Conservation (phyloP, 2,888 invertebrate genomes). For the Xanthia togata region DNA sequence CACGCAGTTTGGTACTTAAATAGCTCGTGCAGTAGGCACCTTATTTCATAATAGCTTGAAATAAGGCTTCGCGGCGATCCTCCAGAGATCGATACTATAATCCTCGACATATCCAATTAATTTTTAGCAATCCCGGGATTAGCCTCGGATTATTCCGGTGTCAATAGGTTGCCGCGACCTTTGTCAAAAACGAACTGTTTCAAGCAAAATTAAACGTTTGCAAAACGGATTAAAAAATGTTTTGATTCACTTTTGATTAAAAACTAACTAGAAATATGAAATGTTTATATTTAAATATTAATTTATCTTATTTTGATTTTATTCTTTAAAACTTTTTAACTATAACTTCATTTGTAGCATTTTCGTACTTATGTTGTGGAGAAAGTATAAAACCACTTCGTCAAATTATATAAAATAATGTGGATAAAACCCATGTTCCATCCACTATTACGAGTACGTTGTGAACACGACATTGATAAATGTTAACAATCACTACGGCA, state of each 20-base stretch:
- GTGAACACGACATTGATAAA: slow-evolving; percentile 47
- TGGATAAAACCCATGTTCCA: slow-evolving; percentile 7
- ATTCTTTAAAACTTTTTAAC: too few relatives aligned
- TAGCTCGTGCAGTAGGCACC: neutral
- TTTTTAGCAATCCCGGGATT: slow-evolving; percentile 29
- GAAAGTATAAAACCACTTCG: neutral
- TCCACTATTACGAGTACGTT: slow-evolving; percentile 10
- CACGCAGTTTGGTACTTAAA: neutral
- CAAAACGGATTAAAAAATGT: neutral
- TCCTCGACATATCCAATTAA: slow-evolving; percentile 42
- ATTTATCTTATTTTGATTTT: too few relatives aligned
- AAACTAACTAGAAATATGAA: neutral
- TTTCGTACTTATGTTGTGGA: neutral
- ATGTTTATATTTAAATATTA: too few relatives aligned
- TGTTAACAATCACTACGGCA: slow-evolving; percentile 37
- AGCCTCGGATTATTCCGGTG: slow-evolving; percentile 16
- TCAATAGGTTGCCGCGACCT: slow-evolving; percentile 16
- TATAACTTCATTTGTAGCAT: neutral
- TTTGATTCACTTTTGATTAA: neutral
- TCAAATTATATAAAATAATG: slow-evolving; percentile 5
- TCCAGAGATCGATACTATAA: slow-evolving; percentile 23
- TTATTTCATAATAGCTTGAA: slow-evolving; percentile 3
- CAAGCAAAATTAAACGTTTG: neutral
- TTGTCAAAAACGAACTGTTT: neutral
- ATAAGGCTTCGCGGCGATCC: slow-evolving; percentile 2